These are phyloP conservation scores for Spea multiplicata DNA, from an alignment of 2,113 vertebrate species.

Conservation along the genomic window DNA sequence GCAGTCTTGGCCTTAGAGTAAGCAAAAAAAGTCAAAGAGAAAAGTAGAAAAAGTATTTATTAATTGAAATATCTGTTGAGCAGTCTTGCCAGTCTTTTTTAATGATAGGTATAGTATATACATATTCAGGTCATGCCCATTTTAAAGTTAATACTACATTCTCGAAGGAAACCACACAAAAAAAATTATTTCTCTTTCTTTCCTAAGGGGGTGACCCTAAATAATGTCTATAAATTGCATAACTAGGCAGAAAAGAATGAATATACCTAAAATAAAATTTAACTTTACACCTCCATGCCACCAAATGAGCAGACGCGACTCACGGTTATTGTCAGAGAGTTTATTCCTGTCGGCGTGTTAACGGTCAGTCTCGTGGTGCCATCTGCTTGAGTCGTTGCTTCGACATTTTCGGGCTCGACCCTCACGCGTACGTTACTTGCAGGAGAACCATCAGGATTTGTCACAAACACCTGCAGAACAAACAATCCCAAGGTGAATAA, in stretches of 20 bases:
- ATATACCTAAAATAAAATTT: too few species aligned
- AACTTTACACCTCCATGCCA: too few species aligned
- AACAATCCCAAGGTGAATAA: neutral
- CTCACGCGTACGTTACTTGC: conserved; percentile 53
- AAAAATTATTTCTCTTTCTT: too few species aligned
- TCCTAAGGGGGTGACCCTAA: too few species aligned
- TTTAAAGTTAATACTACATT: too few species aligned
- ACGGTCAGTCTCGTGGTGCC: conserved; percentile 61
- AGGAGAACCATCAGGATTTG: conserved; percentile 67
- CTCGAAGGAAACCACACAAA: too few species aligned
- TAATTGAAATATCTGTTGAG: too few species aligned
- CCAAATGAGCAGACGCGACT: conserved; percentile 20
- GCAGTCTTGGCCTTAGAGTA: conserved; percentile 1
- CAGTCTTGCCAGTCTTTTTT: too few species aligned
- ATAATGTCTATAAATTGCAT: too few species aligned
- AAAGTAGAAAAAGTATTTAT: neutral
- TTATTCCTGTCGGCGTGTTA: conserved; percentile 44
- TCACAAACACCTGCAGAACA: conserved; percentile 61
- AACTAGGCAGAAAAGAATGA: too few species aligned
- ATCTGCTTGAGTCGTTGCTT: conserved; percentile 49
- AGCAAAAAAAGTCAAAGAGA: neutral
- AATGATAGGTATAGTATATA: too few species aligned
- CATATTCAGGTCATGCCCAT: too few species aligned
- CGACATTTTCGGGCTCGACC: neutral
- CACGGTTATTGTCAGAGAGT: conserved; percentile 47